phyloP scores from a whole-genome alignment of 2,113 vertebrate genomes.

The Thinocorus orbignyianus region DNA sequence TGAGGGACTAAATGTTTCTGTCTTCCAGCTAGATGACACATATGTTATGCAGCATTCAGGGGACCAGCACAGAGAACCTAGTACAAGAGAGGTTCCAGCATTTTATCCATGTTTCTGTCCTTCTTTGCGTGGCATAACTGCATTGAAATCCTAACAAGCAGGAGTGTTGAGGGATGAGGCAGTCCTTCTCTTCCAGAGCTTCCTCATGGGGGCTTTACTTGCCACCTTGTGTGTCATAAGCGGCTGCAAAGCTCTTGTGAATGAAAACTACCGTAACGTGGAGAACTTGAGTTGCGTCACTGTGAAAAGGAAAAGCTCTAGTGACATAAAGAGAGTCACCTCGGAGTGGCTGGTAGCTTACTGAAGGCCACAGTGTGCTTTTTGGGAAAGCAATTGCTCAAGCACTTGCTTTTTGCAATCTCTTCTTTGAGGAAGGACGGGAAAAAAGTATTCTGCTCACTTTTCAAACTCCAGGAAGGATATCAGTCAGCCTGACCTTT shows the following conservation, averaged over 20 bases:
- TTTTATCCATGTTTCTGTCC: not conserved
- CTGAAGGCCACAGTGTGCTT: not conserved
- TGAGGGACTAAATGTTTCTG: not conserved
- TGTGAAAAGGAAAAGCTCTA: not conserved
- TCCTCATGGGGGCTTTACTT: not conserved
- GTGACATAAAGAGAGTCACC: not conserved
- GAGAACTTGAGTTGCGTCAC: not conserved
- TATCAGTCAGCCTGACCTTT: not conserved
- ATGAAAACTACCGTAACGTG: not conserved
- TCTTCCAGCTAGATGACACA: not conserved
- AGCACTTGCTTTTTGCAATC: not conserved
- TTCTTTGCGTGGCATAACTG: not conserved
- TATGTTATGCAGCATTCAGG: not conserved
- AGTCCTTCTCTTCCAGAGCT: not conserved
- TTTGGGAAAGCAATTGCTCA: not conserved
- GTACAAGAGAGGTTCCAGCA: not conserved
- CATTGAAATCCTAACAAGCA: not conserved
- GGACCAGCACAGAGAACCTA: not conserved
- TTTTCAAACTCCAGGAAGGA: not conserved
- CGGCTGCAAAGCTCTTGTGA: not conserved
- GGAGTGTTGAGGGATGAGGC: not conserved
- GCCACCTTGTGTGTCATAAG: not conserved
- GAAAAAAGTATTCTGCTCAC: not conserved
- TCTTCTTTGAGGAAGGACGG: not conserved
- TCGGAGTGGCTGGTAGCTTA: not conserved